Base-by-base conservation (phyloP, 2,113 vertebrate species). In the Pelmatolapia mariae region DNA sequence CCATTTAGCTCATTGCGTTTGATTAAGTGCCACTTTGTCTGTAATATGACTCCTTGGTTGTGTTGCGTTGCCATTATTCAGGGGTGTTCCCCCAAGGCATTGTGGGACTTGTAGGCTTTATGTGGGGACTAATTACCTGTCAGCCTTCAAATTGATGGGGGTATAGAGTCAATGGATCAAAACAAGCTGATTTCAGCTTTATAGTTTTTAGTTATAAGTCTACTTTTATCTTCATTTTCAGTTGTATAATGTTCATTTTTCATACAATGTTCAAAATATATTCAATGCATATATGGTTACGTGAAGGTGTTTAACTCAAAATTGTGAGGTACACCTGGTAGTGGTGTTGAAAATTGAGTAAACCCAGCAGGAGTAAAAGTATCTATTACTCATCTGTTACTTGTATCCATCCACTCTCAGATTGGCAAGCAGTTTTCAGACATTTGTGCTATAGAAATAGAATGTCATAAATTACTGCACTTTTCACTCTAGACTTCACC, bases 81-180 rank as follows among this genome's bases (percentile, higher is more conserved):
- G 22, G 24, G 53, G 10, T 54, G 24, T 73, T 85, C 33, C 63
- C 56, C 57, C 26, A 61, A 83, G 82, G 73, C 80, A 83, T 43
- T 26, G 36, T 88, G 84, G 85, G 85, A 83, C 85, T 85, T 86
- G 90, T 83, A 71, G 85, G 84, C 85, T 53, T 45, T 36, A 63
- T 47, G 82, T 50, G 68, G 10, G 43, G 15, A 83, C 63, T 91
- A 90, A 90, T 91, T 91, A 90, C 79, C 80, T 89, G 81, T 85
- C 71, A 4, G 84, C 8, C 63, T 71, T 54, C 4, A 40, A 61
- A 90, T 54, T 84, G 31, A 89, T 83, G 68, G 29, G 53, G 76
- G 33, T 53, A 71, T 2, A 47, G 54, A 73, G 61, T 76, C 22
- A 8, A 22, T 38, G 31, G 16, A 57, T 29, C 53, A n/a, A 76